Evolutionary conservation across 2,888 invertebrate species (phyloP).

Genomic region (Epistrophe grossulariae): DNA sequence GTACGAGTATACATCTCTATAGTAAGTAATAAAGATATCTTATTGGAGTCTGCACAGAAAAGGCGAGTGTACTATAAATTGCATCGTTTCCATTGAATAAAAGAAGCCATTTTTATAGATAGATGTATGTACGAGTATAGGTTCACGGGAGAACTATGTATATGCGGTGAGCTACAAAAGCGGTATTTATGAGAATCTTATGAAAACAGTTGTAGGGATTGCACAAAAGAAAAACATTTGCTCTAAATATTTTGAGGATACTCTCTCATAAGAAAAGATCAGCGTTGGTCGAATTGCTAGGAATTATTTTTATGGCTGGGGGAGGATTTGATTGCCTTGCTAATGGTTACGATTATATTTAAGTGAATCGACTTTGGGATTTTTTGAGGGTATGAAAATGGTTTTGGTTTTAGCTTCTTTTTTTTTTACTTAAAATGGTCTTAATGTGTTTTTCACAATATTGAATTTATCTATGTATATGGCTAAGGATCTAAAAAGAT

Average conservation of each 20-base stretch:
- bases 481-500: too few relatives aligned
- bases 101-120: conserved; percentile 53
- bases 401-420: neutral
- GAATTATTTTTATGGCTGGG: conserved; percentile 1
- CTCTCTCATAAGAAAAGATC: conserved; percentile 18
- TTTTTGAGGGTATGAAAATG: neutral
- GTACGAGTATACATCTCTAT: neutral
- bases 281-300: neutral
- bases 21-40: neutral
- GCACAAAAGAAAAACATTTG: conserved; percentile 18
- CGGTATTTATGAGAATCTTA: conserved; percentile 1
- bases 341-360: conserved; percentile 20
- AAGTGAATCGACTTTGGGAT: neutral
- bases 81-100: conserved; percentile 56
- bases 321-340: conserved; percentile 25
- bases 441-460: too few relatives aligned
- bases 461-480: too few relatives aligned
- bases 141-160: neutral
- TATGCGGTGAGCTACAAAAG: neutral
- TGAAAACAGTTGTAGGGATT: conserved; percentile 17
- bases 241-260: neutral
- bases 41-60: neutral
- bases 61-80: conserved; percentile 54
- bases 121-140: too few relatives aligned
- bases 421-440: neutral